Evolutionary conservation across 2,888 invertebrate species (phyloP), one percentile per base, ranked within the genome.

Genomic region (Plebejus argus): DNA sequence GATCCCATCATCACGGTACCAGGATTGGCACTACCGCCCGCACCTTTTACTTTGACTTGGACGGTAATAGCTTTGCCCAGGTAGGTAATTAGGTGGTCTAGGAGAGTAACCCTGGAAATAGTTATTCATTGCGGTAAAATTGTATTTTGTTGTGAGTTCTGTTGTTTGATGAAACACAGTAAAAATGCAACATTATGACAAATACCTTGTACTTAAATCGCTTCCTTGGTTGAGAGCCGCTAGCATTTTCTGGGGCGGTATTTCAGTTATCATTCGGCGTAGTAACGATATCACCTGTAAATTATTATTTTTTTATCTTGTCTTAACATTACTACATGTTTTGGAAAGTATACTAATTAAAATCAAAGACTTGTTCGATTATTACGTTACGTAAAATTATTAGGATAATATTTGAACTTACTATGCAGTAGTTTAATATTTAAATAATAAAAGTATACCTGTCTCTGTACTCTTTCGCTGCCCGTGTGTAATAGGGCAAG

Each of bases 381-480:
- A 53, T 53, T 15, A 3, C 18, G 4, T 18, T 18, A 53, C 4
- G 53, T 18, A 53, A 53, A 53, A 18, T 18, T 18, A 53, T 53
- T 53, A 5, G 0, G 5, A 18, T 18, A 18, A 3, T 45, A 45
- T 45, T 45, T 45, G 3, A 53, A 53, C 53, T 53, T 18, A 18
- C 53, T 18, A 18, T 53, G 4, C 5, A 53, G 15, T 18, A 18
- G 53, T 6, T 18, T 18, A 53, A 53, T 10, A 10, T n/a, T n/a
- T n/a, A n/a, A n/a, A n/a, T n/a, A n/a, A n/a, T 10, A 75, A 66
- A 76, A 18, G 20, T 12, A 83, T 86, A 96, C 98, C 95, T 99
- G 99, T 88, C 99, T 95, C 87, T 99, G 99, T 0, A 99, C 98
- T 79, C 99, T 95, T 77, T 99, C 99, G 84, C 99, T 98, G 78